phyloP scores from a whole-genome alignment of 2,113 vertebrate genomes.

The Ornithorhynchus anatinus region DNA sequence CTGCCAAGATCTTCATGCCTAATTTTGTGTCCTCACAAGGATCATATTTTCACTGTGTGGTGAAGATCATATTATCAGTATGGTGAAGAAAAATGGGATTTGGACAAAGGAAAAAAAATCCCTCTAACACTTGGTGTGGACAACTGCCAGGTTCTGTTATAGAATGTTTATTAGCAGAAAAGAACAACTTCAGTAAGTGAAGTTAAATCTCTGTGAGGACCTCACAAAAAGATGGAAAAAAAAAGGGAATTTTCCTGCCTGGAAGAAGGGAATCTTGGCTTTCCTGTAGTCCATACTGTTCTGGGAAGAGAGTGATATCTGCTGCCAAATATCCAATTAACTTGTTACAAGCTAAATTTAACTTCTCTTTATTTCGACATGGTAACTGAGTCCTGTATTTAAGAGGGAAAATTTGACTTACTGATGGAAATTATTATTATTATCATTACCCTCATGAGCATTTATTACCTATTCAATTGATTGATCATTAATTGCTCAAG shows the following conservation, averaged over 20 bases:
- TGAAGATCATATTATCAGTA: slow-evolving; percentile 45
- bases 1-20: slow-evolving; percentile 30
- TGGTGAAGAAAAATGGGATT: slow-evolving; percentile 9
- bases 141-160: slow-evolving; percentile 26
- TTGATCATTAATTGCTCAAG: not conserved
- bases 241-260: too few species aligned
- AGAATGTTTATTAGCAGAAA: slow-evolving; percentile 1
- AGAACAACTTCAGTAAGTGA: slow-evolving; percentile 10
- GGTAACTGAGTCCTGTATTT: not conserved
- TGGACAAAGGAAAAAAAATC: slow-evolving; percentile 31
- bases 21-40: slow-evolving; percentile 48
- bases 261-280: not conserved
- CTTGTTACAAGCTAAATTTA: not conserved
- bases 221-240: slow-evolving; percentile 10
- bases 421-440: not conserved
- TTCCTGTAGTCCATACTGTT: not conserved
- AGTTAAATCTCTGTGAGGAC: not conserved
- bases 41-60: slow-evolving; percentile 42
- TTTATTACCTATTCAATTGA: too few species aligned
- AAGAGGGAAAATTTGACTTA: not conserved
- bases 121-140: not conserved
- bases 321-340: not conserved
- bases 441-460: too few species aligned
- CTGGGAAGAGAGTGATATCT: too few species aligned
- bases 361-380: not conserved